phyloP scores from a whole-genome alignment of 2,797 vertebrate genomes.

The Rousettus madagascariensis region DNA sequence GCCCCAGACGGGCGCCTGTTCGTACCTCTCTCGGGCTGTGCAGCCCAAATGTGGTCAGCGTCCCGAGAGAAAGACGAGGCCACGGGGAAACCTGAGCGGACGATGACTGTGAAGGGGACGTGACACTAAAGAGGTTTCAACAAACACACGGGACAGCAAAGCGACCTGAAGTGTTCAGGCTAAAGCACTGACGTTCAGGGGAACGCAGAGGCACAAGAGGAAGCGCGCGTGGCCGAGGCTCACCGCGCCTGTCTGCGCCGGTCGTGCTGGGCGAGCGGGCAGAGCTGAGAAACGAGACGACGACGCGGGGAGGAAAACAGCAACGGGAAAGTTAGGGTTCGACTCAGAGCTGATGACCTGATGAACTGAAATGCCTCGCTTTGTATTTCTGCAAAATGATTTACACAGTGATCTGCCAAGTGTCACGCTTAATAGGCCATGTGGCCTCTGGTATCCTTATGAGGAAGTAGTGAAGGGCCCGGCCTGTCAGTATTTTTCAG shows the following conservation, averaged over 20 bases:
- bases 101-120: neutral
- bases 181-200: slow-evolving; percentile 4
- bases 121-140: neutral
- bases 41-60: neutral
- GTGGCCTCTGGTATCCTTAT: slow-evolving; percentile 17
- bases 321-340: neutral
- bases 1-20: neutral
- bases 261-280: neutral
- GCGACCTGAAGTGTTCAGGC: neutral
- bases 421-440: neutral
- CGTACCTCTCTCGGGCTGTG: neutral
- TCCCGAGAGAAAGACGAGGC: neutral
- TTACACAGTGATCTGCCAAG: neutral
- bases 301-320: neutral
- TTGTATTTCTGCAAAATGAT: neutral
- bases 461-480: slow-evolving; percentile 18
- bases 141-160: neutral
- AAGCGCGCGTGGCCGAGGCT: neutral
- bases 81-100: neutral
- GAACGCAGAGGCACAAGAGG: neutral
- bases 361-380: neutral
- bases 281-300: neutral
- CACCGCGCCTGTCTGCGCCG: neutral
- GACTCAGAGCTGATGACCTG: neutral
- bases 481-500: slow-evolving; percentile 18